A percentile compares a stretch with the other conserved stretches of the same genome.
Conservation (phyloP, 2,113 vertebrate genomes). For the Triplophysa tibetana region DNA sequence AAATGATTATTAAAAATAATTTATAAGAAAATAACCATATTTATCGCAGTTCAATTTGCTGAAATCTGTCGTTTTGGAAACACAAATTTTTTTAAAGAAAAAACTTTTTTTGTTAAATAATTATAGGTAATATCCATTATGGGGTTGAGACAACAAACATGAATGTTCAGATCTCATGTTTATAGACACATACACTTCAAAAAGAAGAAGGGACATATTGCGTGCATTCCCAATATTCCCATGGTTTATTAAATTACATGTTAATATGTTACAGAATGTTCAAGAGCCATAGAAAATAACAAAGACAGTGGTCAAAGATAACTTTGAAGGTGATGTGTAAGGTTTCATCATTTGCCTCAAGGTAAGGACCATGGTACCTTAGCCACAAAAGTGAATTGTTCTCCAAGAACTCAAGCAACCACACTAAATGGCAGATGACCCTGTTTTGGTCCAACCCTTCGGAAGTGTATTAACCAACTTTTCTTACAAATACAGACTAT, state of each 20-base stretch:
- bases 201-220: constrained; percentile 24
- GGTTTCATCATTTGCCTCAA: constrained; percentile 66
- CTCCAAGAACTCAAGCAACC: constrained; percentile 40
- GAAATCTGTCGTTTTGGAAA: too few species aligned
- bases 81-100: background rate
- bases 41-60: too few species aligned
- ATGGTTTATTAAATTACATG: constrained; percentile 65
- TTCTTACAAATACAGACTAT: constrained; percentile 47
- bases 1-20: too few species aligned
- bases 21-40: too few species aligned
- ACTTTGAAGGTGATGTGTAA: constrained; percentile 63
- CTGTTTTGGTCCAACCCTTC: constrained; percentile 67
- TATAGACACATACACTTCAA: background rate
- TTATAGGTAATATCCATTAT: background rate
- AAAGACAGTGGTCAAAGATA: constrained; percentile 61
- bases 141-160: background rate
- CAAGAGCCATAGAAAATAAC: constrained; percentile 50
- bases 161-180: background rate
- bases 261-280: constrained; percentile 39
- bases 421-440: constrained; percentile 61
- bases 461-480: constrained; percentile 20
- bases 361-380: constrained; percentile 49
- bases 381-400: constrained; percentile 68
- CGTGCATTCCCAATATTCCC: constrained; percentile 35
- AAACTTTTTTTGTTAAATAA: too few species aligned